These are phyloP conservation scores for Gonatopus flavifemur DNA, from an alignment of 1,140 invertebrate species.

Conservation along the genomic window DNA sequence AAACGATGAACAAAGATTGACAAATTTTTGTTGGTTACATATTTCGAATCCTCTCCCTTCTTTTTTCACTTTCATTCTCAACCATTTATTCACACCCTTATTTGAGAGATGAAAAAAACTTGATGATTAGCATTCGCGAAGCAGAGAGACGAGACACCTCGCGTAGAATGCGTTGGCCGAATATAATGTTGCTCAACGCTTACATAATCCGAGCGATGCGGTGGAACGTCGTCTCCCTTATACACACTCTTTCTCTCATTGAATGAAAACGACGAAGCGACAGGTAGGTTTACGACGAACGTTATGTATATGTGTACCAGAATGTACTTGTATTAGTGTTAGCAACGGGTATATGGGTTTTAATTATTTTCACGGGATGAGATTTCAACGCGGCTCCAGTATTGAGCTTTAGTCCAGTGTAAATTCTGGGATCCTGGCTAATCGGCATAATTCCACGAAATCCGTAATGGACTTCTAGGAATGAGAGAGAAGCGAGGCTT, in stretches of 20 bases:
- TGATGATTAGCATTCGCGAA: neutral
- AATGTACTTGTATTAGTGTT: no score
- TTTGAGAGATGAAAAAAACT: no score
- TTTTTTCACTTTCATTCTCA: no score
- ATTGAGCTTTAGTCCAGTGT: conserved; percentile 38
- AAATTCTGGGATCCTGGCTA: conserved; percentile 38
- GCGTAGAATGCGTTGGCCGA: no score
- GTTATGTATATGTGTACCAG: no score
- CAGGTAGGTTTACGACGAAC: no score
- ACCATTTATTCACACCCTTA: no score
- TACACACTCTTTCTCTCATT: conserved; percentile 23
- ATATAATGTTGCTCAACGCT: no score
- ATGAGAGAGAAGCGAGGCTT: conserved; percentile 25
- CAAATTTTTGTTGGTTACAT: no score
- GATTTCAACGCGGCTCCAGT: conserved; percentile 34
- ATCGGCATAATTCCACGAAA: conserved; percentile 44
- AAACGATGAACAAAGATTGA: no score
- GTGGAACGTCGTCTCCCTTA: conserved; percentile 6
- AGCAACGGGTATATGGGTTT: conserved; percentile 27
- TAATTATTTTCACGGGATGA: conserved; percentile 43
- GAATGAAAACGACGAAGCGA: conserved; percentile 13
- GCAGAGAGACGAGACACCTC: neutral
- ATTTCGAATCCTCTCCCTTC: no score
- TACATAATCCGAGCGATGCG: neutral
- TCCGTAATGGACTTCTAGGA: conserved; percentile 43